Base-by-base conservation (phyloP, 2,113 vertebrate species). In the Electrona antarctica region DNA sequence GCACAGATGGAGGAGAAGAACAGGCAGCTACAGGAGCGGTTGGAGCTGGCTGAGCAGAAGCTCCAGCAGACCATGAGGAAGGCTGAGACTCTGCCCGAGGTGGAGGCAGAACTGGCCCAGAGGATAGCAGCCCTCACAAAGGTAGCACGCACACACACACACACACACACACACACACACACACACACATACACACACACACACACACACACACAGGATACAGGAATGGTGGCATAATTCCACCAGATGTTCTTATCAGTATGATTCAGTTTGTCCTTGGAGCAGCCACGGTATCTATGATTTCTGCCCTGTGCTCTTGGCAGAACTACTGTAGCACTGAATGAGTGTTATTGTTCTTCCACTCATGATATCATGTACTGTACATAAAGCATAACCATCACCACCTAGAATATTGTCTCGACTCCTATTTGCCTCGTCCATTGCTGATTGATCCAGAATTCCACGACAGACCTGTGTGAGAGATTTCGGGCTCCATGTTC, bases 1-100 rank as follows among this genome's bases (percentile, higher is more conserved):
- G 69, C 84, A 77, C 88, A 99, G 98, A 93, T 98, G 95, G 98
- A 99, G 93, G 98, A 99, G 82, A 99, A 99, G 90, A 98, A 98
- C 88, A 90, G 98, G 67, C 98, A 99, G 87, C 91, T 99, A 28
- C 98, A 98, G 87, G 98, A 99, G 78, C 93, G 98, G 47, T 89
- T 99, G 5, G 98, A 99, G 86, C 85, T 99, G 9, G 98, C 98
- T 1, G 98, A 99, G 82, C 98, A 99, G 94, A 99, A 98, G 90
- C 93, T 99, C 33, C 98, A 99, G 89, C 98, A 99, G 92, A 99
- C 97, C 0, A 98, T 99, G 96, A 95, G 97, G 85, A 99, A 99
- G 88, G 98, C 98, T 0, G 98, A 99, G 90, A 99, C 98, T 0
- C 92, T 99, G 73, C 98, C 98, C 0, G 98, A 99, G 93, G 97